Percentiles rank a stretch among this genome's conserved stretches.
phyloP scores from a whole-genome alignment of 2,797 vertebrate genomes.

The Ispidina lecontei region DNA sequence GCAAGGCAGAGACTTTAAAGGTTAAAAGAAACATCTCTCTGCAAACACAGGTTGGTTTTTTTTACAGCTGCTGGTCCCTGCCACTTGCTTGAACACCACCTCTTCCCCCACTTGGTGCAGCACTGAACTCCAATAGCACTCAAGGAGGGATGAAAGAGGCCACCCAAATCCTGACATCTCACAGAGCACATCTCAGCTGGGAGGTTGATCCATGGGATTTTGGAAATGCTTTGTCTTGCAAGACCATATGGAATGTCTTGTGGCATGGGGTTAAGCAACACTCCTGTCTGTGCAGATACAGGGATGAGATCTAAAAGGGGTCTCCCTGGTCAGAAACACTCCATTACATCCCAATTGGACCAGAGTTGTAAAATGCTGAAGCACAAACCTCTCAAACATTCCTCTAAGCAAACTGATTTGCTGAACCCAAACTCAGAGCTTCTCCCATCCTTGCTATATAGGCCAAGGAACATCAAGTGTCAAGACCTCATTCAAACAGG shows the following conservation, averaged over 20 bases:
- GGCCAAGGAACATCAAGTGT: neutral
- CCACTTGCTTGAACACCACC: neutral
- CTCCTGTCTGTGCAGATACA: neutral
- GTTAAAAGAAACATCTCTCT: slow-evolving; percentile 32
- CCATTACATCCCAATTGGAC: neutral
- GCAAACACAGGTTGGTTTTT: neutral
- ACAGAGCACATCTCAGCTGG: neutral
- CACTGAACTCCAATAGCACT: neutral
- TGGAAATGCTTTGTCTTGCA: neutral
- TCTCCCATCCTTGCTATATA: neutral
- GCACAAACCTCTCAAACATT: neutral
- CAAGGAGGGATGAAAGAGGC: neutral
- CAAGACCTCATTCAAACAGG: neutral
- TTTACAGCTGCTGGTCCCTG: neutral
- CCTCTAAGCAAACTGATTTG: neutral
- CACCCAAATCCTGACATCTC: neutral
- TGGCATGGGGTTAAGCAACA: neutral
- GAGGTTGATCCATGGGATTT: neutral
- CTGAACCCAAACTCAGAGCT: neutral
- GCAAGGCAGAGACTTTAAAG: slow-evolving; percentile 48
- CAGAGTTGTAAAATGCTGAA: neutral
- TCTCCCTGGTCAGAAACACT: neutral
- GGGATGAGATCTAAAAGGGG: neutral
- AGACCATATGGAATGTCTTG: neutral
- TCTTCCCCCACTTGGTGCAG: neutral